Evolutionary conservation across 2,888 invertebrate species (phyloP).

Genomic region (Physocephala rufipes): DNA sequence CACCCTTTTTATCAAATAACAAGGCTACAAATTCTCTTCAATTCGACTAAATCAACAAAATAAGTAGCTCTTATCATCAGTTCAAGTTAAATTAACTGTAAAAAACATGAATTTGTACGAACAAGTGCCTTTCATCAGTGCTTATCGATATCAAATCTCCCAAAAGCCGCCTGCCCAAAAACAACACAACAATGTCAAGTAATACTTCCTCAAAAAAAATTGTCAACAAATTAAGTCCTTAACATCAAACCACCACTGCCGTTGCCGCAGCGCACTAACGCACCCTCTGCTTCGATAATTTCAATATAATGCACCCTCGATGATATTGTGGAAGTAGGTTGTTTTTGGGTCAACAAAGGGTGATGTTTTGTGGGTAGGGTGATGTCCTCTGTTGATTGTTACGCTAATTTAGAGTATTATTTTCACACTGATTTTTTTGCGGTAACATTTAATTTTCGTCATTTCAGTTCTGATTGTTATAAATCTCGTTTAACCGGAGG

Average conservation of each 20-base stretch:
- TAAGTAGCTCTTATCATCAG: conserved; percentile 46
- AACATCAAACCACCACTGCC: conserved; percentile 35
- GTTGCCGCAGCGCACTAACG: too few relatives aligned
- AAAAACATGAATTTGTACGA: conserved; percentile 57
- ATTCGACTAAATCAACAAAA: neutral
- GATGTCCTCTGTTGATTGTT: conserved; percentile 30
- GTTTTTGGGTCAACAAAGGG: conserved; percentile 5
- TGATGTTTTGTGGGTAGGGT: too few relatives aligned
- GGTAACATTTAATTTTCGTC: conserved; percentile 32
- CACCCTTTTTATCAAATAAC: too few relatives aligned
- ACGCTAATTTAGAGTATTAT: conserved; percentile 37
- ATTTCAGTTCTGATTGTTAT: too few relatives aligned
- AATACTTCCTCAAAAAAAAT: conserved; percentile 37
- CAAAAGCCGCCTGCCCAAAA: conserved; percentile 33
- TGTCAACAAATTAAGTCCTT: conserved; percentile 48
- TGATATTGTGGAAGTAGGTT: neutral
- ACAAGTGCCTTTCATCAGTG: conserved; percentile 48
- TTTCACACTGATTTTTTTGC: conserved; percentile 35
- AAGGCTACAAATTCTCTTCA: neutral
- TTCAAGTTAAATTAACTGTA: conserved; percentile 62
- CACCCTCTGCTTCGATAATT: conserved; percentile 13
- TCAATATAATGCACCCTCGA: conserved; percentile 1
- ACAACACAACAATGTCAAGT: conserved; percentile 33
- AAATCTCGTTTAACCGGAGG: too few relatives aligned
- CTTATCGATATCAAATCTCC: conserved; percentile 37